Evolutionary conservation across 2,888 invertebrate genomes (phyloP).

Genomic region (Rhodophaea formosa): DNA sequence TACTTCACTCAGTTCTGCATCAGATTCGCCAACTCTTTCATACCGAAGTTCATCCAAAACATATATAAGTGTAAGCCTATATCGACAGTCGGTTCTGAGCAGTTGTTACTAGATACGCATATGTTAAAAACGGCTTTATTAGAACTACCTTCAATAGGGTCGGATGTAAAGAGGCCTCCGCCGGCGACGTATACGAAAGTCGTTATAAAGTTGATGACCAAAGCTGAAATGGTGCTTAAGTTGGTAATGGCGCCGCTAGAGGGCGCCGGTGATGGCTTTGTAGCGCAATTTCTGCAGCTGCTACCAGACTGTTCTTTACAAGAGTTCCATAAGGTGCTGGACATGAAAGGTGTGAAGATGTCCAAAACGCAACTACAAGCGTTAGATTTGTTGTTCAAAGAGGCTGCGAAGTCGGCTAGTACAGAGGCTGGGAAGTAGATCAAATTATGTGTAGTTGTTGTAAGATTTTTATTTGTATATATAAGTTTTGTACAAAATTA

Average conservation of each 20-base stretch:
- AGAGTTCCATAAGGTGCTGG: conserved; percentile 96
- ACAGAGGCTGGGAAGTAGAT: conserved; percentile 18
- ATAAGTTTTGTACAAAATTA: no score
- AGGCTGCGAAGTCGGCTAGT: conserved; percentile 40
- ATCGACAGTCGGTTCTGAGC: conserved; percentile 95
- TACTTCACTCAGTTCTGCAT: conserved; percentile 99
- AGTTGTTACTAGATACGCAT: conserved; percentile 95
- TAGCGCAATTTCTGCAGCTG: conserved; percentile 93
- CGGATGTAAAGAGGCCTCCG: conserved; percentile 92
- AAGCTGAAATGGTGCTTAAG: conserved; percentile 99
- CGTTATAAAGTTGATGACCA: conserved; percentile 95
- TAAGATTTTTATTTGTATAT: no score
- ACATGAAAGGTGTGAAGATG: conserved; percentile 92
- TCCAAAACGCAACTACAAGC: conserved; percentile 54
- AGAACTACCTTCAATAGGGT: conserved; percentile 96
- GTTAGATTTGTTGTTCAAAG: conserved; percentile 55
- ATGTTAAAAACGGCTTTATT: conserved; percentile 95
- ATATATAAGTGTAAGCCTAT: conserved; percentile 95
- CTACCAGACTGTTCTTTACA: conserved; percentile 93
- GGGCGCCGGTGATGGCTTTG: conserved; percentile 85
- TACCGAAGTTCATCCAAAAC: conserved; percentile 95
- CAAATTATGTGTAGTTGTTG: background rate
- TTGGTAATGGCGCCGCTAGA: conserved; percentile 97
- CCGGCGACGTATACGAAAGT: conserved; percentile 93
- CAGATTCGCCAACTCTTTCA: conserved; percentile 96